Evolutionary conservation across 2,797 vertebrate genomes (phyloP), one percentile per base, ranked within the genome.

Genomic region (Microchirus variegatus): DNA sequence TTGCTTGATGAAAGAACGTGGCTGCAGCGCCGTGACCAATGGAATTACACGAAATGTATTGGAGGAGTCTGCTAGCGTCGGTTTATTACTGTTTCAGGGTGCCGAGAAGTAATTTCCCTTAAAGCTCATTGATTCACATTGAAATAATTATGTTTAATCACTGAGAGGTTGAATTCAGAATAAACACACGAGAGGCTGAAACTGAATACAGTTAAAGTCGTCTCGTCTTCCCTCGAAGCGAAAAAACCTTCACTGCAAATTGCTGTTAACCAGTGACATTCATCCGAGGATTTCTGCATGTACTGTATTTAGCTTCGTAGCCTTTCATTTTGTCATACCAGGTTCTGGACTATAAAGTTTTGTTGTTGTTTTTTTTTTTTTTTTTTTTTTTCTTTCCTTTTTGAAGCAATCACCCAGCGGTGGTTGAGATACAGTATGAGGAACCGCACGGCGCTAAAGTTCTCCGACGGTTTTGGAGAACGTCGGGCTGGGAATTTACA

Each of bases 51-150:
- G 60, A 70, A 83, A 71, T 40, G 14, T 58, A 66, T 75, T 76
- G 22, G n/a, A n/a, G 75, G 64, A 71, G 67, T 79, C 72, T 52
- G 63, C 77, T 37, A 68, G 73, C 43, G 52, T 73, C 10, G 4
- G 63, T 73, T 83, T 77, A 66, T 73, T 69, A 63, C 57, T 35
- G 41, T 80, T 80, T 84, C 67, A 59, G 70, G 75, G 78, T 67
- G 73, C 72, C 10, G 53, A 83, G 76, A 63, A 76, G 67, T 80
- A 63, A 83, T 83, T 77, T 60, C 49, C 64, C 70, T 56, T 62
- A 68, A 74, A 86, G 76, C 81, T 69, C 80, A 85, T 74, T 73
- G 85, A 88, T 78, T 88, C 73, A 53, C 52, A 52, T 80, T 70
- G 50, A 70, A 84, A 78, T 84, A 83, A 78, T 85, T 75, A 70